Percentiles rank a stretch among this genome's conserved stretches.
phyloP scores from a whole-genome alignment of 2,888 invertebrate species.

The Xestia ashworthii region DNA sequence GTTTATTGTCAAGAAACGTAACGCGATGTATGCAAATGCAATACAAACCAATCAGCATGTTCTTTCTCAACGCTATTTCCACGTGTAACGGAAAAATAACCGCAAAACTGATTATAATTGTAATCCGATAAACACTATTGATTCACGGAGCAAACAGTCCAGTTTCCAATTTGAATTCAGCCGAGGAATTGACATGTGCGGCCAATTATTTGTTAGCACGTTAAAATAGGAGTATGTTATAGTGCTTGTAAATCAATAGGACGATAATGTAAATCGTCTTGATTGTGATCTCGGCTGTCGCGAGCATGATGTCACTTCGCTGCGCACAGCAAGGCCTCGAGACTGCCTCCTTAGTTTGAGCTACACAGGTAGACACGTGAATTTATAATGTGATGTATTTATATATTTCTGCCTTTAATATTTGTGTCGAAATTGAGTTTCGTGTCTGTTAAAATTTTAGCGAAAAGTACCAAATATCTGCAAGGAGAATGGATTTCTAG shows the following conservation, averaged over 20 bases:
- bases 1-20: constrained; percentile 43
- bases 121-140: constrained; percentile 58
- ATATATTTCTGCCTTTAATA: constrained; percentile 16
- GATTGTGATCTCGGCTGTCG: constrained; percentile 84
- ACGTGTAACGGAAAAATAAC: constrained; percentile 57
- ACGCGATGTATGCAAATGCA: constrained; percentile 32
- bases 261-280: constrained; percentile 86
- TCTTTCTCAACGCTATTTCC: constrained; percentile 52
- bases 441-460: not conserved
- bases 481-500: not conserved
- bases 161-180: constrained; percentile 54
- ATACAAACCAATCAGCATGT: constrained; percentile 48
- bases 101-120: constrained; percentile 49
- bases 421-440: not conserved
- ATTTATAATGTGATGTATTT: constrained; percentile 64
- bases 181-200: constrained; percentile 73
- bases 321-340: constrained; percentile 72
- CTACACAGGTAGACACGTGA: constrained; percentile 66
- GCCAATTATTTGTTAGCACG: constrained; percentile 82
- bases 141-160: constrained; percentile 48
- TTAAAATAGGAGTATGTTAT: constrained; percentile 76
- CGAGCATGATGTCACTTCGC: constrained; percentile 83
- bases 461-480: not conserved
- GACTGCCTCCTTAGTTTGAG: constrained; percentile 66
- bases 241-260: constrained; percentile 85